Evolutionary conservation across 2,888 invertebrate species (phyloP).

Genomic region (Heteromyza rotundicornis): DNA sequence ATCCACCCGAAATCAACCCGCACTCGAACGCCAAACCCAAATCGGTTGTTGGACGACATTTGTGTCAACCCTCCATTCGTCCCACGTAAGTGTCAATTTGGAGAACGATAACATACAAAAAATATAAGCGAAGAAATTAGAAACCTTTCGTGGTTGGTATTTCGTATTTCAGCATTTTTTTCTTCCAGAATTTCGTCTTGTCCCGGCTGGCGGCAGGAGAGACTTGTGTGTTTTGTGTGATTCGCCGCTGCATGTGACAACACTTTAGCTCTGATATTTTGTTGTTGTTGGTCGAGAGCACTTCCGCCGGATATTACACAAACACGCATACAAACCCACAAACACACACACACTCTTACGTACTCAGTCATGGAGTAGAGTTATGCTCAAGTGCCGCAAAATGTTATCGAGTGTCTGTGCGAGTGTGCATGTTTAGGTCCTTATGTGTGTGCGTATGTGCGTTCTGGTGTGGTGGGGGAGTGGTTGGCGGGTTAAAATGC

Average conservation of each 20-base stretch:
- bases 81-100: too few relatives aligned
- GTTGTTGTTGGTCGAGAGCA: constrained; percentile 21
- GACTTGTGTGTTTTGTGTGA: too few relatives aligned
- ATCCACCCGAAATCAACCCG: too few relatives aligned
- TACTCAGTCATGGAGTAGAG: background rate
- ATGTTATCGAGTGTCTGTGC: background rate
- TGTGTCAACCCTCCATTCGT: too few relatives aligned
- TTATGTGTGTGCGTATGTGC: constrained; percentile 3
- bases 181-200: too few relatives aligned
- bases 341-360: background rate
- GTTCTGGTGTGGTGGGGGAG: background rate
- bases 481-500: background rate
- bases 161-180: too few relatives aligned
- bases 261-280: constrained; percentile 1
- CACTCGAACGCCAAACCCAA: background rate
- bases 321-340: background rate
- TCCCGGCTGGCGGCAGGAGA: too few relatives aligned
- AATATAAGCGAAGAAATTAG: background rate
- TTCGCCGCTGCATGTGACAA: too few relatives aligned
- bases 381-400: background rate
- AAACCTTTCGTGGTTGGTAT: background rate
- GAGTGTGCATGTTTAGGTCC: background rate
- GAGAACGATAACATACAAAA: too few relatives aligned
- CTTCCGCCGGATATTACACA: constrained; percentile 23
- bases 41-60: too few relatives aligned